Evolutionary conservation across 2,888 invertebrate species (phyloP).

Genomic region (Baccha elongata): DNA sequence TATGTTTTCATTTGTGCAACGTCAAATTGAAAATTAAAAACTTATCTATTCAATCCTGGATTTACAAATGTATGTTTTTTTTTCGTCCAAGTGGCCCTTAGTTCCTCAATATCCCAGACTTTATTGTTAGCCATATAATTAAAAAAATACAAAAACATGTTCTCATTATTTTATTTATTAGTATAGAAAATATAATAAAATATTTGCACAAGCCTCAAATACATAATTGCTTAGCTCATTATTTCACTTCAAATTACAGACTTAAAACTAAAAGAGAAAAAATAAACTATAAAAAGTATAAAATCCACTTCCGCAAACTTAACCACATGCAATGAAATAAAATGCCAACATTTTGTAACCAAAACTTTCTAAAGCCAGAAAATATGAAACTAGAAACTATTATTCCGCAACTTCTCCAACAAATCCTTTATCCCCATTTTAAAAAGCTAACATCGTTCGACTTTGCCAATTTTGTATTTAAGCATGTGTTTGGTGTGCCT

Average conservation of each 20-base stretch:
- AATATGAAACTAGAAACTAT: conserved; percentile 36
- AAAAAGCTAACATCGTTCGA: conserved; percentile 19
- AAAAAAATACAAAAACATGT: neutral
- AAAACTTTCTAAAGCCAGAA: conserved; percentile 46
- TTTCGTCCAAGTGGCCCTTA: too few species aligned
- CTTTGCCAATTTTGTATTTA: conserved; percentile 20
- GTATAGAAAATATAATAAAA: neutral
- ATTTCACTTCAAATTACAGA: conserved; percentile 65
- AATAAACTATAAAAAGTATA: conserved; percentile 4
- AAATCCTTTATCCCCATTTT: neutral
- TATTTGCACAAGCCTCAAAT: neutral
- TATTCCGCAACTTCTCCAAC: neutral
- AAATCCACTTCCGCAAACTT: conserved; percentile 21
- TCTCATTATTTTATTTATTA: conserved; percentile 2
- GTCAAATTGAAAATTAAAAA: too few species aligned
- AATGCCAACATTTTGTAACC: conserved; percentile 61
- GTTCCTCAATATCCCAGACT: too few species aligned
- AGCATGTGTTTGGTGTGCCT: conserved; percentile 27
- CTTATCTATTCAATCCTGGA: too few species aligned
- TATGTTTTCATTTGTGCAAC: too few species aligned
- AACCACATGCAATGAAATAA: conserved; percentile 60
- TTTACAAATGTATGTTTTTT: too few species aligned
- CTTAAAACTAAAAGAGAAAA: conserved; percentile 21
- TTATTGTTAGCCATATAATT: too few species aligned
- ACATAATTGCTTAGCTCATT: conserved; percentile 41